phyloP scores from a whole-genome alignment of 2,113 vertebrate genomes.

The Pomatorhinus ruficollis region DNA sequence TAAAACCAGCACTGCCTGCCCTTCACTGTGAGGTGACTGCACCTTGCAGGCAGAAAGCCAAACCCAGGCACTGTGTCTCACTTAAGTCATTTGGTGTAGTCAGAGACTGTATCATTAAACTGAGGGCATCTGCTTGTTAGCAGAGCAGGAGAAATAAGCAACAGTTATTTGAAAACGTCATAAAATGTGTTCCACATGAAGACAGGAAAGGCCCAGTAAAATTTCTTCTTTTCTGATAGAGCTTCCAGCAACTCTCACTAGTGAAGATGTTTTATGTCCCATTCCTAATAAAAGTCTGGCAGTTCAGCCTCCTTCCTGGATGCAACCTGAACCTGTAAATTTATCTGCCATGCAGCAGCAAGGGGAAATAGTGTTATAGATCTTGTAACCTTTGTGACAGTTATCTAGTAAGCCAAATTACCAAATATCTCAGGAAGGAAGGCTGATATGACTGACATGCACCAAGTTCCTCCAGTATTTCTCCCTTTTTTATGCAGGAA shows the following conservation, averaged over 20 bases:
- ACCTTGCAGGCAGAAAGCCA: neutral
- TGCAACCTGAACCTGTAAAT: neutral
- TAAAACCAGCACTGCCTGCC: neutral
- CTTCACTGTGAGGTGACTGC: neutral
- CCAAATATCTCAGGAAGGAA: neutral
- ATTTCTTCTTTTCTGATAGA: neutral
- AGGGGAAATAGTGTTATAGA: neutral
- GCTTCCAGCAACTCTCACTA: neutral
- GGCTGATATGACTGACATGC: neutral
- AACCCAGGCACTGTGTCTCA: neutral
- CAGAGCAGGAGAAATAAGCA: neutral
- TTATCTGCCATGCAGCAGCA: neutral
- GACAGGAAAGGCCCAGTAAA: neutral
- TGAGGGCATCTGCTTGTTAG: neutral
- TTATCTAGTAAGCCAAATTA: neutral
- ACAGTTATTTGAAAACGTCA: neutral
- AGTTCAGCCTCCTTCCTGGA: neutral
- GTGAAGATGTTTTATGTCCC: neutral
- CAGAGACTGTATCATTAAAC: neutral
- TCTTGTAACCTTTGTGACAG: neutral
- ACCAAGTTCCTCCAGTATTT: neutral
- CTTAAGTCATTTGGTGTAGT: neutral
- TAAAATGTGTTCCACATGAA: neutral
- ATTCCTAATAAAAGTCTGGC: neutral
- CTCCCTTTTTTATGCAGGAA: neutral